Conservation (phyloP, 2,113 vertebrate species). For the Macrotis lagotis region DNA sequence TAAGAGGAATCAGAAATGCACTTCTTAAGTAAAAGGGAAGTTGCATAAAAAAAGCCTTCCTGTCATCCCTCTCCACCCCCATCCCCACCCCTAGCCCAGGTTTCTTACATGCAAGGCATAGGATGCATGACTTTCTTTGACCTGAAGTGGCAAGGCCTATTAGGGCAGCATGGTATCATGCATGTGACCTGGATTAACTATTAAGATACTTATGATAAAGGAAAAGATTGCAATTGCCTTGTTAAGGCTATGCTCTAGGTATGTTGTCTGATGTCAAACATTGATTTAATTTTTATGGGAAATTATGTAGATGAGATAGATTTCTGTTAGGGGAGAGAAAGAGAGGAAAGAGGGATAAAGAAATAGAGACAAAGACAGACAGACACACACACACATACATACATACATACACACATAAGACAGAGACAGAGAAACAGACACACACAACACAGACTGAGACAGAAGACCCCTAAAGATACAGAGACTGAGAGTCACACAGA, state of each 20-base stretch:
- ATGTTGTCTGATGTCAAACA: slow-evolving; percentile 79
- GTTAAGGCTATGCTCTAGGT: slow-evolving; percentile 74
- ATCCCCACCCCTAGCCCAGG: too few relatives aligned
- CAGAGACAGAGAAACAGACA: too few relatives aligned
- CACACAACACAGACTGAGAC: too few relatives aligned
- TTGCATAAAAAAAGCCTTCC: slow-evolving; percentile 55
- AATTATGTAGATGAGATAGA: slow-evolving; percentile 78
- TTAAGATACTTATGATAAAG: slow-evolving; percentile 75
- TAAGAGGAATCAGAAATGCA: slow-evolving; percentile 76
- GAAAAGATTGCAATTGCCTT: slow-evolving; percentile 75
- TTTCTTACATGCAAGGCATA: neutral
- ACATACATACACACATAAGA: too few relatives aligned
- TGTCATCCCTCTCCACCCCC: neutral
- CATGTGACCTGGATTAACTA: slow-evolving; percentile 50
- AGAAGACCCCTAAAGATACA: too few relatives aligned
- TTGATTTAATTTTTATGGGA: slow-evolving; percentile 80
- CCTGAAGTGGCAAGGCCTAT: neutral
- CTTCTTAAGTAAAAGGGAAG: slow-evolving; percentile 64
- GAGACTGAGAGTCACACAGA: too few relatives aligned
- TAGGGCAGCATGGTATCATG: slow-evolving; percentile 19
- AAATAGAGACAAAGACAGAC: too few relatives aligned
- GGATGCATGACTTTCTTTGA: neutral
- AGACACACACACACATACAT: too few relatives aligned
- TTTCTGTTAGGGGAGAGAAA: neutral
- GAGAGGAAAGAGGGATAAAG: neutral